Evolutionary conservation across 2,113 vertebrate species (phyloP).

Genomic region (Leptocoma aspasia): DNA sequence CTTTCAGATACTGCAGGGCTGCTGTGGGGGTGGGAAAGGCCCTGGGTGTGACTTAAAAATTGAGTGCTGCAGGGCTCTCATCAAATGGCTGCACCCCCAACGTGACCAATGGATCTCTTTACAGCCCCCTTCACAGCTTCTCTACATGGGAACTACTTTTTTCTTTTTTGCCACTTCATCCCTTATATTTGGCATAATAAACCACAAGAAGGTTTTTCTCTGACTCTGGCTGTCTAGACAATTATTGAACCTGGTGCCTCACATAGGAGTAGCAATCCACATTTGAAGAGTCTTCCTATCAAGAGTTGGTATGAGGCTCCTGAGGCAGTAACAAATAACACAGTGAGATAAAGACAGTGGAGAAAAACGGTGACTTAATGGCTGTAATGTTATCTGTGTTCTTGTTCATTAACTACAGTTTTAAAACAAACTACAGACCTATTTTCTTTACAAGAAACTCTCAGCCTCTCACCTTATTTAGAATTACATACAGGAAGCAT

Average conservation of each 20-base stretch:
- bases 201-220: neutral
- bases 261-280: accelerated
- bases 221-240: neutral
- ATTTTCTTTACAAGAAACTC: neutral
- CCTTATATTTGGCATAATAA: neutral
- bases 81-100: neutral
- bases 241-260: neutral
- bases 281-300: neutral
- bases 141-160: neutral
- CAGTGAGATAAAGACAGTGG: neutral
- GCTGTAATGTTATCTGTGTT: neutral
- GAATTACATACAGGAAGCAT: neutral
- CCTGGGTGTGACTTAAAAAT: neutral
- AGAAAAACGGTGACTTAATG: neutral
- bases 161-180: neutral
- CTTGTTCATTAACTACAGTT: neutral
- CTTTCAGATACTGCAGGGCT: neutral
- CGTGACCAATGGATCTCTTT: too few relatives aligned
- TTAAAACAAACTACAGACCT: neutral
- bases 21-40: neutral
- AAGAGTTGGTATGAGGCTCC: neutral
- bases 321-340: neutral
- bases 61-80: neutral
- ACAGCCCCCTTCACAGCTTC: neutral
- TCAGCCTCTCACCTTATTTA: neutral